Evolutionary conservation across 1,140 invertebrate genomes (phyloP), one percentile per base, ranked within the genome.

Genomic region (Diprion similis): DNA sequence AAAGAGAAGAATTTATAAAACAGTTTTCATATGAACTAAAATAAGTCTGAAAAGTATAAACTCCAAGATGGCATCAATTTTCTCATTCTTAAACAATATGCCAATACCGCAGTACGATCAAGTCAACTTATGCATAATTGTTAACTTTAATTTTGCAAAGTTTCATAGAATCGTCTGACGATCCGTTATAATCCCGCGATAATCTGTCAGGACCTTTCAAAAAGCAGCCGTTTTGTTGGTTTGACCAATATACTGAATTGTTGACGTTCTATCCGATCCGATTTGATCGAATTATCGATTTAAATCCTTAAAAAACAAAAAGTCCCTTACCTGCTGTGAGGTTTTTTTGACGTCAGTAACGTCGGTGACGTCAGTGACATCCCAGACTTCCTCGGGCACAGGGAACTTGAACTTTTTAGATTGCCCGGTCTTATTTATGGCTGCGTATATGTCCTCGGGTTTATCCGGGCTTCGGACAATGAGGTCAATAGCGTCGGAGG

Each of bases 401-500:
- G 83, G 81, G 72, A 83, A 84, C 10, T 83, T 78, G 10, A 70
- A 78, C 37, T 85, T 87, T 48, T 81, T 80, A 1, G 77, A 74
- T 1, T 82, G 72, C 4, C 82, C 82, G 8, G 82, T 79, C 46
- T 88, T 88, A 73, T 88, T 86, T 68, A 88, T 86, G 3, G 86
- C 86, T 0, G 86, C 86, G 10, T 88, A 88, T 1, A 88, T 74
- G 65, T 85, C 86, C 67, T 88, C 87, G 0, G 87, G 85, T 24
- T 87, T 87, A 1, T 79, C 76, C 4, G 66, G 24, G 78, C 15
- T 77, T 77, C 83, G 11, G n/a, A 78, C 76, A 0, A 80, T 10
- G 46, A 77, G 75, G 19, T 86, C 80, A 15, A 80, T 76, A 9
- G 84, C 83, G 45, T 73, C 83, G 8, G 78, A 76, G 19, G 82